Percentiles rank a stretch among this genome's conserved stretches.
phyloP scores from a whole-genome alignment of 2,113 vertebrate genomes.

The Myrmecobius fasciatus region DNA sequence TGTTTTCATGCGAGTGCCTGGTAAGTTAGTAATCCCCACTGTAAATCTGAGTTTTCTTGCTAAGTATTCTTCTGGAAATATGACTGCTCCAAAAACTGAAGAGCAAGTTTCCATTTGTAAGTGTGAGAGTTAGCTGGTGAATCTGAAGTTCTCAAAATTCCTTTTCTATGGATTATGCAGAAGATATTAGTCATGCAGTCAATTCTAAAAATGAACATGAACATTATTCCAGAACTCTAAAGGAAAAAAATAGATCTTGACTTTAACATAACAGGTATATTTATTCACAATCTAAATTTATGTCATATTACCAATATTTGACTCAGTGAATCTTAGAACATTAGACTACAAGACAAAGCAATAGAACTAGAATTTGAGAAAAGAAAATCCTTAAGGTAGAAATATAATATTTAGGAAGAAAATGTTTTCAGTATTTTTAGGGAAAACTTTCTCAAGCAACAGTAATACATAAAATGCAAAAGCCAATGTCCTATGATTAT shows the following conservation, averaged over 20 bases:
- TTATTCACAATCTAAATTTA: not conserved
- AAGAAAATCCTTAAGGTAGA: not conserved
- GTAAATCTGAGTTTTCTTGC: not conserved
- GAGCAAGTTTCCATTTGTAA: not conserved
- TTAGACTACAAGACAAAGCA: constrained; percentile 40
- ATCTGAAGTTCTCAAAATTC: not conserved
- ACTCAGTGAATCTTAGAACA: constrained; percentile 30
- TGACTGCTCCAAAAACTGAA: not conserved
- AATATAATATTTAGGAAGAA: constrained; percentile 15
- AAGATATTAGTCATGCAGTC: not conserved
- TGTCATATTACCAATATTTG: not conserved
- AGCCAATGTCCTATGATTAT: constrained; percentile 53
- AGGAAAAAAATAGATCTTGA: not conserved
- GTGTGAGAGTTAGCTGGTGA: not conserved
- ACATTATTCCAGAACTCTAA: not conserved
- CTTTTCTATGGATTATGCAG: not conserved
- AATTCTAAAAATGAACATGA: not conserved
- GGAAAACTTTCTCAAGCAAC: constrained; percentile 28
- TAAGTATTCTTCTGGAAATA: not conserved
- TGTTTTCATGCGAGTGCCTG: too few relatives aligned
- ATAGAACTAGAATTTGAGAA: constrained; percentile 48
- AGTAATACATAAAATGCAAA: constrained; percentile 51
- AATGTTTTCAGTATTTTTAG: constrained; percentile 19
- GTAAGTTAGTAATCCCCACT: too few relatives aligned
- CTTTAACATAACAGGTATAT: not conserved